Percentiles rank a stretch among this genome's conserved stretches.
Evolutionary conservation across 2,888 invertebrate genomes (phyloP).

Genomic region (Torymus texanus): DNA sequence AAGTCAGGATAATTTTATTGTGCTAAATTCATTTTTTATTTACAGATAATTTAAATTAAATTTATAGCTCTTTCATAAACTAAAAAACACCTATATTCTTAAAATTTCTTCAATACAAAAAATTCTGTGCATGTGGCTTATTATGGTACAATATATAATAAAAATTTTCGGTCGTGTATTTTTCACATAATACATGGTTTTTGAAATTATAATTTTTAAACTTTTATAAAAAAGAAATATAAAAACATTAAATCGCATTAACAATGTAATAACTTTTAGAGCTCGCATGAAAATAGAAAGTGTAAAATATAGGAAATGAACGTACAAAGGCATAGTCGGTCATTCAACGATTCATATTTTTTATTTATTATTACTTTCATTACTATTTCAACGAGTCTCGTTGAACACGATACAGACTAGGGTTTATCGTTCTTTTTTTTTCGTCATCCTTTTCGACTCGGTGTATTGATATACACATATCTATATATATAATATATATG

Average conservation of each 20-base stretch:
- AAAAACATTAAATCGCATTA: too few relatives aligned
- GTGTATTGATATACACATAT: slow-evolving; percentile 54
- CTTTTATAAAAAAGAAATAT: too few relatives aligned
- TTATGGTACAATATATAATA: too few relatives aligned
- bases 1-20: neutral
- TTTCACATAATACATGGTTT: too few relatives aligned
- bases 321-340: slow-evolving; percentile 29
- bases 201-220: too few relatives aligned
- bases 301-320: slow-evolving; percentile 19
- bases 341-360: slow-evolving; percentile 55
- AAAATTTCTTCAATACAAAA: too few relatives aligned
- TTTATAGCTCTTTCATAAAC: too few relatives aligned
- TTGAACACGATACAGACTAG: slow-evolving; percentile 59
- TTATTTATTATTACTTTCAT: slow-evolving; percentile 58
- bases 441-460: slow-evolving; percentile 41
- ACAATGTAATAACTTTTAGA: too few relatives aligned
- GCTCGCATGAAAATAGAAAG: neutral
- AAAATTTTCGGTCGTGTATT: too few relatives aligned
- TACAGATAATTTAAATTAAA: neutral
- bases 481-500: slow-evolving; percentile 41
- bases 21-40: neutral
- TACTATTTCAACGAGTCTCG: slow-evolving; percentile 58
- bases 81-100: too few relatives aligned
- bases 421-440: slow-evolving; percentile 56
- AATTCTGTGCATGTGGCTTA: too few relatives aligned